Evolutionary conservation across 2,888 invertebrate species (phyloP), one percentile per base, ranked within the genome.

Genomic region (Corythucha ciliata): DNA sequence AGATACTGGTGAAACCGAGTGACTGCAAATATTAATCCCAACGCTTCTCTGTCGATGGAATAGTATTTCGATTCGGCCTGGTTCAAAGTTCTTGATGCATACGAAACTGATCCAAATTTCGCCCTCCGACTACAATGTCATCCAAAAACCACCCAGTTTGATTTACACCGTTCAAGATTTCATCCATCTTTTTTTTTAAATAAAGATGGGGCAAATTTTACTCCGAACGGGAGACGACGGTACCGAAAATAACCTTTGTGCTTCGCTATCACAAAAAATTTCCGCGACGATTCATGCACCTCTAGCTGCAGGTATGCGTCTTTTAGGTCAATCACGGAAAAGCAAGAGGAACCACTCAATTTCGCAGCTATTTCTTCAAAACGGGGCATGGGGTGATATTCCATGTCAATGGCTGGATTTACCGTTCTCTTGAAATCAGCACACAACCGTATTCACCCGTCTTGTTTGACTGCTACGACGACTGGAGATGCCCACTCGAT

Each of bases 181-280:
- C 16, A 16, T 34, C 34, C 5, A 34, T 34, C 5, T 14, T 34
- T 4, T 18, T n/a, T 14, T 12, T 34, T 14, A 18, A 34, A 34
- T 18, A 34, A 34, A 5, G 16, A 14, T 16, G 34, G 34, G 14
- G 34, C 34, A 34, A 34, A 34, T 12, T 14, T 16, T 12, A 34
- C 34, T 18, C 34, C 34, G 18, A 34, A 34, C 12, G 34, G 34
- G 16, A 34, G 14, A 7, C 34, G 14, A 7, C 18, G 14, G n/a
- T 34, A 34, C 6, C 34, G 6, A 12, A 7, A 34, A 34, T 7
- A 34, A 18, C 34, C 34, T 34, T 34, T 34, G 34, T 34, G 40
- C 18, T 14, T 48, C 10, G 48, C 22, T 14, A 48, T 48, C n/a
- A 48, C 40, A 21, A 48, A 16, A 44, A 41, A 48, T 42, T 48